These are phyloP conservation scores for Celastrina argiolus DNA, from an alignment of 2,888 invertebrate genomes.

Conservation along the genomic window DNA sequence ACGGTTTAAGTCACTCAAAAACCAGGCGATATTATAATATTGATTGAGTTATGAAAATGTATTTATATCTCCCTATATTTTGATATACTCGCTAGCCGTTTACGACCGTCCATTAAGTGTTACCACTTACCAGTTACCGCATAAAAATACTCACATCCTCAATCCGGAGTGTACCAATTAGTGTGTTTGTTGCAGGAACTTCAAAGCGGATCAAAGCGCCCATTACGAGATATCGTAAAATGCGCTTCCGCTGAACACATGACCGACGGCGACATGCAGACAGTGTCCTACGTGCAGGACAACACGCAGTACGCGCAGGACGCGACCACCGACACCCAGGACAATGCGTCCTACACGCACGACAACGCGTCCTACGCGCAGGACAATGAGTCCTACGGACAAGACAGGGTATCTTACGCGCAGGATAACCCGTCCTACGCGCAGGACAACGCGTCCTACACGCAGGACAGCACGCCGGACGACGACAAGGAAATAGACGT, in stretches of 20 bases:
- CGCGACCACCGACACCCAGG: not conserved
- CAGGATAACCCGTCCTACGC: constrained; percentile 56
- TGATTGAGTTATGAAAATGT: too few species aligned
- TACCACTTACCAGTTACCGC: not conserved
- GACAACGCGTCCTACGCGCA: too few species aligned
- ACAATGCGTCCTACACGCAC: not conserved
- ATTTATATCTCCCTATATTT: too few species aligned
- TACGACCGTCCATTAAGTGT: not conserved
- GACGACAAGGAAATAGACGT: constrained; percentile 33
- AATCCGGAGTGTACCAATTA: not conserved
- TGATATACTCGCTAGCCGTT: not conserved
- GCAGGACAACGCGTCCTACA: constrained; percentile 46
- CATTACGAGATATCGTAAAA: constrained; percentile 9
- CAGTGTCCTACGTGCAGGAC: constrained; percentile 54
- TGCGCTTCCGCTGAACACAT: constrained; percentile 26
- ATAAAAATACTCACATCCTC: not conserved
- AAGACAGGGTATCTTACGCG: constrained; percentile 46
- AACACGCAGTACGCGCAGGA: constrained; percentile 30
- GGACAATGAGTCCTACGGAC: constrained; percentile 49
- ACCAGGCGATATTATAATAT: too few species aligned
- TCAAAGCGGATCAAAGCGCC: constrained; percentile 6
- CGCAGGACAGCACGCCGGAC: constrained; percentile 41
- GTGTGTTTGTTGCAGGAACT: not conserved
- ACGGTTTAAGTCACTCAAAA: too few species aligned
- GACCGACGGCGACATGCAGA: constrained; percentile 60